Conservation (phyloP, 2,888 invertebrate species). For the Alloplasta piceator region DNA sequence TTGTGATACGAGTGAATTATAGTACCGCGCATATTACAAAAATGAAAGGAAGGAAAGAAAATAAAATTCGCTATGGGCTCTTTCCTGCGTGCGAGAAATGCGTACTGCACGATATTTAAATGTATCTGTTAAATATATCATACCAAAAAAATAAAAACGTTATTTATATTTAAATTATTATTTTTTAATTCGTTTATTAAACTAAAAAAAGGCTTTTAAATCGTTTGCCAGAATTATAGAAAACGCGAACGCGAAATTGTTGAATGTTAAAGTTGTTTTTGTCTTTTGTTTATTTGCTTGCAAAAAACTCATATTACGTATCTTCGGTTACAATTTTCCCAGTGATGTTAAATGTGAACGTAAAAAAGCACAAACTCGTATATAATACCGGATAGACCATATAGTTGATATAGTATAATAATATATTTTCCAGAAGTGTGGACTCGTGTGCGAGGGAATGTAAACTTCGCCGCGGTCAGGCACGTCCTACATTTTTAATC, state of each 20-base stretch:
- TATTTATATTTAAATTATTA: conserved; percentile 13
- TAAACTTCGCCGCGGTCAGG: conserved; percentile 22
- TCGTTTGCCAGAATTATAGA: conserved; percentile 33
- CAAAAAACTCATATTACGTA: background rate
- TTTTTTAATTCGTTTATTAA: conserved; percentile 16
- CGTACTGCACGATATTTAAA: conserved; percentile 26
- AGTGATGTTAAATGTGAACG: conserved; percentile 44
- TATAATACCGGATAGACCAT: conserved; percentile 21
- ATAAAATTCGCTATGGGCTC: background rate
- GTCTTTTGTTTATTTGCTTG: conserved; percentile 1
- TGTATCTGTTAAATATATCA: conserved; percentile 42
- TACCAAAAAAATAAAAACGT: conserved; percentile 24
- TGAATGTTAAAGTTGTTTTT: background rate
- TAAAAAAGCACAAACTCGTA: conserved; percentile 24
- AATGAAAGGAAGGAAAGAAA: background rate
- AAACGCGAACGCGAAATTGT: conserved; percentile 20
- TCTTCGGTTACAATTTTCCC: conserved; percentile 36
- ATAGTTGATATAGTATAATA: conserved; percentile 62
- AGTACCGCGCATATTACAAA: conserved; percentile 21
- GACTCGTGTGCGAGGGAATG: conserved; percentile 40
- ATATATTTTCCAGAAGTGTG: conserved; percentile 66
- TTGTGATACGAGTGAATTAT: conserved; percentile 55
- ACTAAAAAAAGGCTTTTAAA: background rate
- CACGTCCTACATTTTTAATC: conserved; percentile 50
- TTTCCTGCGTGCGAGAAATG: background rate